Percentiles rank a stretch among this genome's conserved stretches.
Evolutionary conservation across 2,888 invertebrate genomes (phyloP).

Genomic region (Drosophila anomalata): DNA sequence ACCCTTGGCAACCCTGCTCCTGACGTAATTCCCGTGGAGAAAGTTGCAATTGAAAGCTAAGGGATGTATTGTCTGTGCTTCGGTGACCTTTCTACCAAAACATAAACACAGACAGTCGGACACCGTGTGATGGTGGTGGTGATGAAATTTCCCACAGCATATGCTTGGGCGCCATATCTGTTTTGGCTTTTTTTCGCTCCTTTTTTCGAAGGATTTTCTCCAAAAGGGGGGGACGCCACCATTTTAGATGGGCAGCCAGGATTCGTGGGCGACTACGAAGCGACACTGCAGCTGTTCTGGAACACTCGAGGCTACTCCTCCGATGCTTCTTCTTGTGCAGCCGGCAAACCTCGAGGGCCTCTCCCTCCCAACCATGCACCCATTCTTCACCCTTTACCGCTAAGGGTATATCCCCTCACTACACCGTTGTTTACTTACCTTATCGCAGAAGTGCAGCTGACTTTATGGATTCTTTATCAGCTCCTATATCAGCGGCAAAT

Average conservation of each 20-base stretch:
- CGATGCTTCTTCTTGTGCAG: constrained; percentile 6
- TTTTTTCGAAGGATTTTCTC: constrained; percentile 19
- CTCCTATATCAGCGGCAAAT: constrained; percentile 58
- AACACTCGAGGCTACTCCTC: constrained; percentile 21
- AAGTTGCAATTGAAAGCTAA: constrained; percentile 24
- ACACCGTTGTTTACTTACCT: constrained; percentile 58
- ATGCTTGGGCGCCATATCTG: constrained; percentile 68
- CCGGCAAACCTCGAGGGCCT: constrained; percentile 21
- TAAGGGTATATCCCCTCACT: neutral
- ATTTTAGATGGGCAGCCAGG: constrained; percentile 40
- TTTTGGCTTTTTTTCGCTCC: constrained; percentile 31
- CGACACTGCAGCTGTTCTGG: constrained; percentile 67
- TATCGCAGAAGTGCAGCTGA: constrained; percentile 74
- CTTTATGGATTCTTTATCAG: constrained; percentile 53
- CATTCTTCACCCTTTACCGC: neutral
- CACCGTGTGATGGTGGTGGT: constrained; percentile 42
- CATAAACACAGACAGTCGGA: constrained; percentile 61
- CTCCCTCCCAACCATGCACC: too few relatives aligned
- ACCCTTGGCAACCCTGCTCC: constrained; percentile 6
- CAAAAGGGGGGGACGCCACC: neutral
- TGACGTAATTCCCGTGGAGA: constrained; percentile 31
- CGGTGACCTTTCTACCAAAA: constrained; percentile 69
- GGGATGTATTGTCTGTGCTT: constrained; percentile 21
- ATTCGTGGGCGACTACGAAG: constrained; percentile 66
- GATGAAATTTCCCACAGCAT: constrained; percentile 59